phyloP scores from a whole-genome alignment of 2,113 vertebrate species.

The Mormyrus lacerda region DNA sequence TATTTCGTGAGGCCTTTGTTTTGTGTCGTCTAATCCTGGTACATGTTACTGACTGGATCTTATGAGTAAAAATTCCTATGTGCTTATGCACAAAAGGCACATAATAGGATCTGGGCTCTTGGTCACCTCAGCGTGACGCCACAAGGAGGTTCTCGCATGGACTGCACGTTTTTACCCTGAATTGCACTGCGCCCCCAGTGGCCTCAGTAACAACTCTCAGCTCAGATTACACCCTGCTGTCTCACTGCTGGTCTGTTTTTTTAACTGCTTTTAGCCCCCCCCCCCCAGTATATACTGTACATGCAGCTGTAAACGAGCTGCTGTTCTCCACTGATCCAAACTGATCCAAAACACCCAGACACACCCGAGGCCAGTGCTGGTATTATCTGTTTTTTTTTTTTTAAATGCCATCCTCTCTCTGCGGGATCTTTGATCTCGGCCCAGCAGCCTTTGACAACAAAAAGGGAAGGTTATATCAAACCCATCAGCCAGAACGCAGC shows the following conservation, averaged over 20 bases:
- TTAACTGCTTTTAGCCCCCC: neutral
- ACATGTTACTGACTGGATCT: neutral
- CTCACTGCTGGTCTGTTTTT: neutral
- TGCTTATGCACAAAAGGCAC: neutral
- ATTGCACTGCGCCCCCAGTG: neutral
- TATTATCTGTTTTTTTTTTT: neutral
- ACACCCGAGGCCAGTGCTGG: neutral
- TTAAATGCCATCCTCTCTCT: neutral
- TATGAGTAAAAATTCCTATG: neutral
- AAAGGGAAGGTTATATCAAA: neutral
- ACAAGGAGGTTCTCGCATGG: neutral
- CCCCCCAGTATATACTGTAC: neutral
- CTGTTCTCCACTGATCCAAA: neutral
- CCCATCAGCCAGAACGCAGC: neutral
- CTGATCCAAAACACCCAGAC: neutral
- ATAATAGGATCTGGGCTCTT: neutral
- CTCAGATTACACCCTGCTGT: neutral
- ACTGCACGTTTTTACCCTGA: neutral
- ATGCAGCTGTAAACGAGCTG: neutral
- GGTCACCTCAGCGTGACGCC: neutral
- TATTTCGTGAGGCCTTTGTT: neutral
- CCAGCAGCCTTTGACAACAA: neutral
- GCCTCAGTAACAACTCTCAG: neutral
- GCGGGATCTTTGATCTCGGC: neutral
- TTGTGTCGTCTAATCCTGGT: neutral